Base-by-base conservation (phyloP, 2,113 vertebrate genomes). In the Elephantulus edwardii region DNA sequence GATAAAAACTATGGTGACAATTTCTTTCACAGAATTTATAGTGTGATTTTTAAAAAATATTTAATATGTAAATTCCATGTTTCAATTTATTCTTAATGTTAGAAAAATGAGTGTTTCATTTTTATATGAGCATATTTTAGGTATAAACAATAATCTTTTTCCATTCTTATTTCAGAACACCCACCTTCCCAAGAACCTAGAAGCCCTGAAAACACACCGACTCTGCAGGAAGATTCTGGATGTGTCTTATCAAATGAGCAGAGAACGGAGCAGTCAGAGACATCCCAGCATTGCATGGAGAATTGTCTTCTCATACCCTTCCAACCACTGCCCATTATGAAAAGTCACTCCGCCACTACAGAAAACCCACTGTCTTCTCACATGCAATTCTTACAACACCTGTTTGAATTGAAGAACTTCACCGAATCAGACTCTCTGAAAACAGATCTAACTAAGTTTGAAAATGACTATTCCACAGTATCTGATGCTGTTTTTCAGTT, bases 381-480 rank as follows among this genome's bases (percentile, higher is more conserved):
- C 52, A 78, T 98, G 79, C 97, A 96, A 9, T 99, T 99, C 96
- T 97, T 99, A 26, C 98, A 98, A 86, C 81, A 94, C 93, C 96
- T 99, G 1, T 97, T 98, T 66, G 92, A 97, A 78, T 95, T 99
- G 77, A 98, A 96, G 62, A 97, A 97, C 13, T 86, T 98, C 8
- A 91, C 95, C 40, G 95, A 96, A 54, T 35, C 88, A 91, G 86
- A 95, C 92, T 38, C 33, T 81, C 54, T 97, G 50, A 96, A 94
- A 80, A 95, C 95, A 94, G 96, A 97, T 71, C 94, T 98, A 9
- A 97, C 66, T 33, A 76, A 86, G 78, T 93, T 97, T 33, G 97
- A 97, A 26, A 97, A 93, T 4, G 97, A 97, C 60, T 96, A 60
- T 64, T 97, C 97, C 0, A 96, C 97, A 10, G 2, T 98, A 62